Evolutionary conservation across 2,113 vertebrate species (phyloP), one percentile per base, ranked within the genome.

Genomic region (Anoura caudifer): DNA sequence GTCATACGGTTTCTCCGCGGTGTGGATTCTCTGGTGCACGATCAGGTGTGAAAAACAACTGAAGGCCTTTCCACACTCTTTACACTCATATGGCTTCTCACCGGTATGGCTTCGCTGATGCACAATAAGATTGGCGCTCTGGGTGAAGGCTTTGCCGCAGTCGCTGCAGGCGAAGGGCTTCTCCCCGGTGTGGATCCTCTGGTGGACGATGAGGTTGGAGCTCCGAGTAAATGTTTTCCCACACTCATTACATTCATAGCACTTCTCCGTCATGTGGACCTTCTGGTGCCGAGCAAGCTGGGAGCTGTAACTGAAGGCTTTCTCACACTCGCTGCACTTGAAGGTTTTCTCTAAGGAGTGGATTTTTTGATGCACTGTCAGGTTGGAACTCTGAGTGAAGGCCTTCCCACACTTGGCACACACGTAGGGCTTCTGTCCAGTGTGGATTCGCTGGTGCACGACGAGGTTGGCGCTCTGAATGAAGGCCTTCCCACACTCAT

Each of bases 141-240:
- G 98, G 28, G 98, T 97, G 69, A 98, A 98, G 79, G 97, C 98
- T 90, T 98, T 98, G 90, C 98, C 97, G 14, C 98, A 98, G 6
- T 98, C 97, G 0, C 56, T 89, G 47, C 98, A 98, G 24, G 97
- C 95, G 2, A 97, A 98, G 24, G 98, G 98, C 89, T 98, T 98
- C 75, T 98, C 97, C 36, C 98, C 97, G 0, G 98, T 98, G 70
- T 98, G 97, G 77, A 97, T 98, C 61, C 98, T 90, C 96, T 98
- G 97, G 69, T 98, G 97, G 5, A 97, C 97, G 2, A 98, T 98
- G 14, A 98, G 98, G 65, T 97, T 97, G 4, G 97, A 98, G 56
- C 98, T 98, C 4, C 98, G 93, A 31, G 98, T 98, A 15, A 98
- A 98, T 0, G 97, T 97, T 9, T 98, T 98, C 38, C 97, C 98